Conservation (phyloP, 2,888 invertebrate species). For the Chrysopilus asiliformis region DNA sequence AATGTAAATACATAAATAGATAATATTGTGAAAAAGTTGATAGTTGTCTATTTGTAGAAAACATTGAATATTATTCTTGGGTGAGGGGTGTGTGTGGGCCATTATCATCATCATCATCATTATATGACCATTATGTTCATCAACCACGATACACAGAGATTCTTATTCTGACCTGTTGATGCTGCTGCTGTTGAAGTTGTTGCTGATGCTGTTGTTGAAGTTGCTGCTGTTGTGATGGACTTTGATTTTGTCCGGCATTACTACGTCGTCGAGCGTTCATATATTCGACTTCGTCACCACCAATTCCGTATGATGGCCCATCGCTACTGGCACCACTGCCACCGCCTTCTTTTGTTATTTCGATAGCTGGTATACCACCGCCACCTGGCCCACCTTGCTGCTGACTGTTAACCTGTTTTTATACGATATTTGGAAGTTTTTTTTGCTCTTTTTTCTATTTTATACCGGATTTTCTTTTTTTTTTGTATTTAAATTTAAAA, state of each 20-base stretch:
- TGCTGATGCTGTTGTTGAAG: slow-evolving; percentile 18
- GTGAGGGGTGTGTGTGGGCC: no score
- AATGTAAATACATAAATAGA: no score
- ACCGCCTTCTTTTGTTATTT: slow-evolving; percentile 19
- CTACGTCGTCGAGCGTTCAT: slow-evolving; percentile 35
- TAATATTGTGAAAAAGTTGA: no score
- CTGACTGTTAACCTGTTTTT: slow-evolving; percentile 15
- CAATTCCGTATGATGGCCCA: slow-evolving; percentile 15
- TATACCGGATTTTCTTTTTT: not conserved
- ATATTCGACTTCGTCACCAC: slow-evolving; percentile 16
- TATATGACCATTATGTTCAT: no score
- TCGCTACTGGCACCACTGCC: slow-evolving; percentile 42
- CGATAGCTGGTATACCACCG: slow-evolving; percentile 34
- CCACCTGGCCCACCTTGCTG: slow-evolving; percentile 8
- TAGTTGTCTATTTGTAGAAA: no score
- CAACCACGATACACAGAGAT: no score
- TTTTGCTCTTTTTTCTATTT: slow-evolving; percentile 4
- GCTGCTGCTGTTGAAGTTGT: slow-evolving; percentile 20
- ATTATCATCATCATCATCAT: slow-evolving; percentile 4
- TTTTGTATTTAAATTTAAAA: not conserved
- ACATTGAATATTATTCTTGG: no score
- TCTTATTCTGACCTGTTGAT: slow-evolving; percentile 18
- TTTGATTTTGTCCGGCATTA: slow-evolving; percentile 27
- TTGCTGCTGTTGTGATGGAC: slow-evolving; percentile 27
- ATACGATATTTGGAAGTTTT: no score